Conservation (phyloP, 2,113 vertebrate species). For the Dicrurus megarhynchus region DNA sequence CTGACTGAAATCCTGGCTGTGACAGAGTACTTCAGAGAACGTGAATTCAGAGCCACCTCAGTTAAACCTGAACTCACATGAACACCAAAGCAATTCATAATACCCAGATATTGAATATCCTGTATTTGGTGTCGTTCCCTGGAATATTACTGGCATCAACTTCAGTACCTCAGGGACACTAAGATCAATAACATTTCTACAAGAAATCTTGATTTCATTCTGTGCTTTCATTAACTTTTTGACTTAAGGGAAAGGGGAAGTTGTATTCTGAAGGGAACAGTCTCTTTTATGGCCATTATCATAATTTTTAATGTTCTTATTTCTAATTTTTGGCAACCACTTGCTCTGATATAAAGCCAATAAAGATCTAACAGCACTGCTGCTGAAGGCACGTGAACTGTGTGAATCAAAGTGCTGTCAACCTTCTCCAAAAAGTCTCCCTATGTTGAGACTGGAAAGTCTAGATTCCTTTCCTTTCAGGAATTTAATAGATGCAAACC, state of each 20-base stretch:
- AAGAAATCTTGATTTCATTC: not conserved
- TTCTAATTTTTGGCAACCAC: not conserved
- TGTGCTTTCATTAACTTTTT: not conserved
- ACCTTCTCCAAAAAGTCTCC: not conserved
- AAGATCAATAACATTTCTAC: not conserved
- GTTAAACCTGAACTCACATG: not conserved
- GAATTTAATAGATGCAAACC: not conserved
- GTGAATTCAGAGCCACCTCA: not conserved
- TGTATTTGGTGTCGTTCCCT: not conserved
- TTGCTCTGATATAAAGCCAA: not conserved
- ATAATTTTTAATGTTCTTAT: not conserved
- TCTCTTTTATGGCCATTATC: not conserved
- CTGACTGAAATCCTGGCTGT: not conserved
- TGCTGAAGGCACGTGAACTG: not conserved
- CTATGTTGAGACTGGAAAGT: not conserved
- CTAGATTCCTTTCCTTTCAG: not conserved
- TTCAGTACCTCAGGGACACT: not conserved
- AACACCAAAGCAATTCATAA: not conserved
- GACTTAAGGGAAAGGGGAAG: not conserved
- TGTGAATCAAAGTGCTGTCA: not conserved
- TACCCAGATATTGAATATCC: not conserved
- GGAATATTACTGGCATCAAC: not conserved
- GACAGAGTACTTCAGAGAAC: not conserved
- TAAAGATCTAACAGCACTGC: not conserved
- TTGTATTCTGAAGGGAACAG: not conserved